Percentiles rank a stretch among this genome's conserved stretches.
phyloP scores from a whole-genome alignment of 2,113 vertebrate genomes.

The Elgaria multicarinata region DNA sequence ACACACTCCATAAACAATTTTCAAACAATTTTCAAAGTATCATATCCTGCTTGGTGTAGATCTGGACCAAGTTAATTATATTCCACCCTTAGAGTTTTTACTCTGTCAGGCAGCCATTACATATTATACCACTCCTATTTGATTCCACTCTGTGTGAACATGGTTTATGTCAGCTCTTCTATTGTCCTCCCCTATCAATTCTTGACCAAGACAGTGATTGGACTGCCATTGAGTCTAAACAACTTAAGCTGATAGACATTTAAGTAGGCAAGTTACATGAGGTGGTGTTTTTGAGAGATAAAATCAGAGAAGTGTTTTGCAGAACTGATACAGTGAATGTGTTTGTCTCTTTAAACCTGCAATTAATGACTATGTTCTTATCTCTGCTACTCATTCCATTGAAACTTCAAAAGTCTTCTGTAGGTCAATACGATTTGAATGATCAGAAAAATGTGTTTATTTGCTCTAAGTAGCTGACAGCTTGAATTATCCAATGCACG shows the following conservation, averaged over 20 bases:
- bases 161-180: conserved; percentile 49
- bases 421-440: background rate
- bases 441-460: background rate
- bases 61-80: no score
- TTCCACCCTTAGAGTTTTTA: background rate
- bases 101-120: background rate
- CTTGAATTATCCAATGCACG: background rate
- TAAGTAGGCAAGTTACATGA: conserved; percentile 55
- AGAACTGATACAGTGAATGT: conserved; percentile 48
- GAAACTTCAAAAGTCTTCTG: conserved; percentile 28
- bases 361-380: background rate
- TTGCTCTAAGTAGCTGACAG: background rate
- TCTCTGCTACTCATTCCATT: background rate
- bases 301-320: conserved; percentile 60
- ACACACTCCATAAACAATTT: no score
- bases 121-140: background rate
- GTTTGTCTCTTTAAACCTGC: conserved; percentile 37
- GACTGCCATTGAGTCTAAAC: background rate
- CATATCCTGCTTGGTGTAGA: no score
- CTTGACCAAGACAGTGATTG: conserved; percentile 27
- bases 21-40: no score
- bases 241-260: conserved; percentile 61
- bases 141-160: background rate
- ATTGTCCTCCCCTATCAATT: background rate
- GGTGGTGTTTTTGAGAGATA: conserved; percentile 55